phyloP scores from a whole-genome alignment of 2,797 vertebrate species.

The Megalops cyprinoides region DNA sequence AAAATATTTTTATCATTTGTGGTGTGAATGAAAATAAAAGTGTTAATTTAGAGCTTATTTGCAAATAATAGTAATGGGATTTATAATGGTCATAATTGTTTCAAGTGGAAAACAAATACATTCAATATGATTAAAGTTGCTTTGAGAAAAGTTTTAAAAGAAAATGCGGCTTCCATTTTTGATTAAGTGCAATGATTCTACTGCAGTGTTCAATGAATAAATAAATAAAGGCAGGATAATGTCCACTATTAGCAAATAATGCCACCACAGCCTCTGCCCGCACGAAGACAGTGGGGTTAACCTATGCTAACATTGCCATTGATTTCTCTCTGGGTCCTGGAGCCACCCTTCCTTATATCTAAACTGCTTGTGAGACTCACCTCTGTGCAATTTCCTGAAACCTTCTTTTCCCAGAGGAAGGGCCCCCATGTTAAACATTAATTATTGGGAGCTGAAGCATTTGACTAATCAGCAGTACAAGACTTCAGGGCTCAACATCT shows the following conservation, averaged over 20 bases:
- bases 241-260: not conserved
- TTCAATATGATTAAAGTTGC: not conserved
- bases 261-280: slow-evolving; percentile 16
- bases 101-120: not conserved
- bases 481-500: slow-evolving; percentile 71
- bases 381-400: slow-evolving; percentile 66
- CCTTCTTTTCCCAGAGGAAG: slow-evolving; percentile 69
- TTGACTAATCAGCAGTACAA: slow-evolving; percentile 88
- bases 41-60: too few relatives aligned
- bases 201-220: not conserved
- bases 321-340: slow-evolving; percentile 67
- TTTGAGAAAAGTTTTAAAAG: not conserved
- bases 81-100: not conserved
- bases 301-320: slow-evolving; percentile 71
- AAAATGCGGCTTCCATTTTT: not conserved
- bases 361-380: slow-evolving; percentile 62
- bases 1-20: too few relatives aligned
- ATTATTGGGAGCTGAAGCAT: slow-evolving; percentile 83
- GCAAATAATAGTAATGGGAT: too few relatives aligned
- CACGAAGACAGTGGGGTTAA: slow-evolving; percentile 70
- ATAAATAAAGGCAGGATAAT: not conserved
- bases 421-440: slow-evolving; percentile 79
- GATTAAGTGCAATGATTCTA: slow-evolving; percentile 3
- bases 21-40: too few relatives aligned
- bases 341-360: slow-evolving; percentile 63